Evolutionary conservation across 2,888 invertebrate species (phyloP), one percentile per base, ranked within the genome.

Genomic region (Carabus problematicus): DNA sequence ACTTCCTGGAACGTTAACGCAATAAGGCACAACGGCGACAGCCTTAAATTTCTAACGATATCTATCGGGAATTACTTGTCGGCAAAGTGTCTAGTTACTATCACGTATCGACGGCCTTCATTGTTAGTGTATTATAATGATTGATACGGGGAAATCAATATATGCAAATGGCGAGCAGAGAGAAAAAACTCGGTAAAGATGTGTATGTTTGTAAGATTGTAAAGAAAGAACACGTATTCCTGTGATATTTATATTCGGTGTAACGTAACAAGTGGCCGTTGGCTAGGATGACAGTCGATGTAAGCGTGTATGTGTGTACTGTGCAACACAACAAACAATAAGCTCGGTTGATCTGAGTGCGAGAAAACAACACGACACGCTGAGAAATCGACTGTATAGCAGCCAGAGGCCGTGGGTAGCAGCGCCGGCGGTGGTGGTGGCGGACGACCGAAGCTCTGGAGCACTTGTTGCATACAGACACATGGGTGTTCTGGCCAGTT

Each of bases 31-130:
- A 77, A 78, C 75, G 76, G 76, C 77, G 75, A 76, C 76, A 47
- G 55, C 41, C 77, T 75, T 79, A 78, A 74, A 75, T 75, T 78
- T 77, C 78, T 79, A 79, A 79, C 77, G 78, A 79, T 75, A 79
- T 78, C 78, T 78, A 76, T 75, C 75, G 78, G 77, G 79, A 79
- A 79, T 79, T 75, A 75, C 75, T 72, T 73, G 73, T 29, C 29
- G 29, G 3, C 29, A 29, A 6, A 29, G 29, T 29, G 29, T 29
- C 29, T 29, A 3, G 29, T 29, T 29, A 29, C 29, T 29, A 6
- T 29, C 29, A 29, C 6, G 29, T 29, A 29, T 29, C 3, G 29
- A 29, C 6, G 29, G 6, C 29, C 29, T 29, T 29, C 29, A 29
- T 29, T 29, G 29, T 29, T 6, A 29, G 29, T 29, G 6, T 29